Evolutionary conservation across 1,140 invertebrate genomes (phyloP), one percentile per base, ranked within the genome.

Genomic region (Steinernema feltiae): DNA sequence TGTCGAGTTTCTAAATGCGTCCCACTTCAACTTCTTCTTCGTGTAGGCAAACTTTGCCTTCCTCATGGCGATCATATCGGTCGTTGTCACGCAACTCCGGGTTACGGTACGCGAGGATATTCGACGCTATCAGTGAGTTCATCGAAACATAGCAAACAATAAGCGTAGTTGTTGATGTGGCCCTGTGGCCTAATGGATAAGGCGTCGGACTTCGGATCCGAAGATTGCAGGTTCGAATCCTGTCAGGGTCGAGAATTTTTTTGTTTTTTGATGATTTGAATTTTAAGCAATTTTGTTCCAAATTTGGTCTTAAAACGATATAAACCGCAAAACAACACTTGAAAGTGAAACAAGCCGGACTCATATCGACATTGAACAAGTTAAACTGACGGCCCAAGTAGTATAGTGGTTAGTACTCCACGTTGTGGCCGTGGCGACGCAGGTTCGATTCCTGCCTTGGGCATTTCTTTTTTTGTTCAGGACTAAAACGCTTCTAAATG

Each of bases 391-490:
- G 76, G 76, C 76, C 75, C 75, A 77, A 31, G 78, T 78, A 78
- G 77, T 78, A 78, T 78, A 80, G 77, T 78, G 77, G 78, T 78
- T 80, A 78, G 77, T 78, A 80, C 77, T 78, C 77, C 76, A 80
- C 77, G 77, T 78, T 78, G 77, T 78, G 77, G 77, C 78, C 78
- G 77, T 80, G 76, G 78, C 77, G 77, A 78, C 77, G 72, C 48
- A 76, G 78, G 77, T 78, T 78, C 77, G 77, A 78, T 78, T 78
- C 77, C 77, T 76, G 75, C 74, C 7, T 18, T 41, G 35, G 7
- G 7, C 18, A 41, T 41, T 18, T 41, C 35, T 41, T 41, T 41
- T 41, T 41, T 41, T 41, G 35, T 41, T 41, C 18, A 41, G 7
- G 18, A 41, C 7, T 7, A 7, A 18, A 41, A 41, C 35, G 7